phyloP scores from a whole-genome alignment of 2,888 invertebrate genomes.

The Hypomecis punctinalis region DNA sequence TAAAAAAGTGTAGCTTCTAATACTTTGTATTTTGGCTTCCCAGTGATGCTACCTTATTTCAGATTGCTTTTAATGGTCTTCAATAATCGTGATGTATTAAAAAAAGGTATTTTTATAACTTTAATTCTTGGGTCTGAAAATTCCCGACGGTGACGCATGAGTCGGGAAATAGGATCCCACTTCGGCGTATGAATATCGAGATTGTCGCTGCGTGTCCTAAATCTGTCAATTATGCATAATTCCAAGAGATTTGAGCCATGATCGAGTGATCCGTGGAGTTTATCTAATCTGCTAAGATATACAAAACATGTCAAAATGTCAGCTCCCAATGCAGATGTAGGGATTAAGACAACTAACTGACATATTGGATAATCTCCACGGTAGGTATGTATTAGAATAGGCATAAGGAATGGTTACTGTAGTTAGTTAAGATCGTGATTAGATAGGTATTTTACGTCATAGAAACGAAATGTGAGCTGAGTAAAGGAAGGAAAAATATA shows the following conservation, averaged over 20 bases:
- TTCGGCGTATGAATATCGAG: background rate
- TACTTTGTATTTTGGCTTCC: too few species aligned
- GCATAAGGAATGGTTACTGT: slow-evolving; percentile 62
- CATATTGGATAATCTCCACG: slow-evolving; percentile 57
- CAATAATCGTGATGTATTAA: too few species aligned
- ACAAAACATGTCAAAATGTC: background rate
- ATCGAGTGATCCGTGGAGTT: slow-evolving; percentile 39
- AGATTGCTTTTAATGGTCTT: too few species aligned
- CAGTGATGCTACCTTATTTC: too few species aligned
- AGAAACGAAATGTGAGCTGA: slow-evolving; percentile 66
- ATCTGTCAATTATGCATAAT: slow-evolving; percentile 42
- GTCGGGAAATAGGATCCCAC: background rate
- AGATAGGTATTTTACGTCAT: slow-evolving; percentile 78
- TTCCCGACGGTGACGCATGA: too few species aligned
- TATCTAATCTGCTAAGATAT: slow-evolving; percentile 33
- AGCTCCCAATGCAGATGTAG: background rate
- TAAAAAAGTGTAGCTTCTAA: too few species aligned
- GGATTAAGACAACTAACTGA: slow-evolving; percentile 28
- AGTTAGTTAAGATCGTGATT: slow-evolving; percentile 69
- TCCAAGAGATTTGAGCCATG: slow-evolving; percentile 41
- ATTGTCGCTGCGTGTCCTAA: slow-evolving; percentile 20
- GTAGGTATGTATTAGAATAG: slow-evolving; percentile 47
- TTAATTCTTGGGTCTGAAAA: too few species aligned
- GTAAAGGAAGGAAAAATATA: slow-evolving; percentile 51
- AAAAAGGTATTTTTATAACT: too few species aligned